These are phyloP conservation scores for Euwallacea fornicatus DNA, from an alignment of 1,140 invertebrate species.

Conservation along the genomic window DNA sequence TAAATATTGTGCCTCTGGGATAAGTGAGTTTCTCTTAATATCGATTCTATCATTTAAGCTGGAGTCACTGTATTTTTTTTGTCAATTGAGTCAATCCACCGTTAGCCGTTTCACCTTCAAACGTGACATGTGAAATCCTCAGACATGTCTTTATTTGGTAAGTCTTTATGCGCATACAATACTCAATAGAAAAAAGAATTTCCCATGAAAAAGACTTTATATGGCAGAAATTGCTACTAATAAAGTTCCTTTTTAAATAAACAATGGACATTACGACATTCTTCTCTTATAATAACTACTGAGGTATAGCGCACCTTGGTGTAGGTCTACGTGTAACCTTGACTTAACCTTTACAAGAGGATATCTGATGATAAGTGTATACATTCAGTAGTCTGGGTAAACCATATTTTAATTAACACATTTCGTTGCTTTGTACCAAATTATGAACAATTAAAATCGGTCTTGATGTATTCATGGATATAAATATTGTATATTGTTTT, in stretches of 20 bases:
- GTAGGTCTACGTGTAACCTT: conserved; percentile 9
- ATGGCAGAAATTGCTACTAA: not conserved
- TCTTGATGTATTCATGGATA: too few species aligned
- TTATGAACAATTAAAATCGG: too few species aligned
- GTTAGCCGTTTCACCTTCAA: conserved; percentile 12
- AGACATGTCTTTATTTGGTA: conserved; percentile 5
- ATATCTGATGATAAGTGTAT: not conserved
- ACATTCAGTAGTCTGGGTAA: too few species aligned
- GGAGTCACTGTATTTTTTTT: too few species aligned
- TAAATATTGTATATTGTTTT: too few species aligned
- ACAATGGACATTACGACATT: not conserved
- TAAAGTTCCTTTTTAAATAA: not conserved
- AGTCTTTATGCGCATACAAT: too few species aligned
- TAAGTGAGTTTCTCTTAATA: too few species aligned
- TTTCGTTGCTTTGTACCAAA: too few species aligned
- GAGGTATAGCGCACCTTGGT: not conserved
- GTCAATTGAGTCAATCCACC: not conserved
- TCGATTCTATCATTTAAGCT: too few species aligned
- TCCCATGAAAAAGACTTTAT: not conserved
- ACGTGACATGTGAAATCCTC: conserved; percentile 16
- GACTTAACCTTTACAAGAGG: conserved; percentile 13
- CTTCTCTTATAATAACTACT: not conserved
- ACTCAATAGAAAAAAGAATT: not conserved
- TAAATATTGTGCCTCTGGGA: too few species aligned
- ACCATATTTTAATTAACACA: too few species aligned